Evolutionary conservation across 2,888 invertebrate species (phyloP).

Genomic region (Tortricodes alternella): DNA sequence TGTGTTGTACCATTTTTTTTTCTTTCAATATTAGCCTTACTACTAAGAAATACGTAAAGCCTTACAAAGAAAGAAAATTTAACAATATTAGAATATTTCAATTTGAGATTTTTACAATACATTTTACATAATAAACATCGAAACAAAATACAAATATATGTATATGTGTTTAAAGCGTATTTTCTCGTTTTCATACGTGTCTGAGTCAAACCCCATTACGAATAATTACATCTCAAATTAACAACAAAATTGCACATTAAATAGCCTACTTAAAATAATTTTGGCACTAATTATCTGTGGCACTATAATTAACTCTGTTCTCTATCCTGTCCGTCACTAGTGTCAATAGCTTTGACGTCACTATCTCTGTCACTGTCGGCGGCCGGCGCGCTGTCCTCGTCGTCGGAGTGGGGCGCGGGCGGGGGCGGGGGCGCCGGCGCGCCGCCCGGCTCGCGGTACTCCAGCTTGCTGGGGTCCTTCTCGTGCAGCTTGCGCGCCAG

Average conservation of each 20-base stretch:
- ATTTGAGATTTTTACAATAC: constrained; percentile 73
- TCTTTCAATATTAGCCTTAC: constrained; percentile 46
- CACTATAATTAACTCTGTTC: constrained; percentile 80
- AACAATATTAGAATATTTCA: constrained; percentile 71
- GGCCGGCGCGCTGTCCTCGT: constrained; percentile 68
- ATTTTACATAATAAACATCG: constrained; percentile 57
- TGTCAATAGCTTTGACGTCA: constrained; percentile 72
- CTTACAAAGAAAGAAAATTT: constrained; percentile 76
- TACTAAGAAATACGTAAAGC: constrained; percentile 71
- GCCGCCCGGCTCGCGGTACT: constrained; percentile 81
- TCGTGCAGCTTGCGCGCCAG: constrained; percentile 91
- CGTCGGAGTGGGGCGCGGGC: constrained; percentile 80
- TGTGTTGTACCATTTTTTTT: constrained; percentile 16
- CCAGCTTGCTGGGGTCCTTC: constrained; percentile 90
- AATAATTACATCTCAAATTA: constrained; percentile 74
- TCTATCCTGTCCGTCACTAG: constrained; percentile 68
- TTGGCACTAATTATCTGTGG: constrained; percentile 86
- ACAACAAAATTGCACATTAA: constrained; percentile 80
- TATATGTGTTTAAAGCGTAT: constrained; percentile 77
- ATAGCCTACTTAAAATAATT: constrained; percentile 81
- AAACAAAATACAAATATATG: constrained; percentile 60
- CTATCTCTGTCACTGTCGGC: constrained; percentile 76
- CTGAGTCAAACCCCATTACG: constrained; percentile 69
- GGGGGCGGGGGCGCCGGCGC: constrained; percentile 49
- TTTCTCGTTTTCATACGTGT: constrained; percentile 72